These are phyloP conservation scores for Neosalanx taihuensis DNA, from an alignment of 2,797 vertebrate species.

Conservation along the genomic window DNA sequence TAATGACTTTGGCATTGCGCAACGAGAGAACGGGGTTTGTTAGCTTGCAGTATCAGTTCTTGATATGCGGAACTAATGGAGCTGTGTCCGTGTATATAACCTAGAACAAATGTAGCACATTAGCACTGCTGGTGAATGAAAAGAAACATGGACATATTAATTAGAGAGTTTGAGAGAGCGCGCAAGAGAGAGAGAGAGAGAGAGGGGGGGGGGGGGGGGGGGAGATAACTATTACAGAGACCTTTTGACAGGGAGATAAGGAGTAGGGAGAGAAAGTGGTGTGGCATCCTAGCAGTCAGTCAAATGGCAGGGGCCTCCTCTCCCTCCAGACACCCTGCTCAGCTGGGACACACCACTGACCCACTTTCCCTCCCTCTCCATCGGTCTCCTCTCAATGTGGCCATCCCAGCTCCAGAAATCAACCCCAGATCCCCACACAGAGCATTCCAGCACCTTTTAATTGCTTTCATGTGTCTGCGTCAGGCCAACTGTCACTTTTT, in stretches of 20 bases:
- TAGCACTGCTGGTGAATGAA: conserved; percentile 3
- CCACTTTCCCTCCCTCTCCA: conserved; percentile 40
- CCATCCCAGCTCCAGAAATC: conserved; percentile 64
- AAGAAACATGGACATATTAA: too few species aligned
- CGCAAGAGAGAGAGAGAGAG: neutral
- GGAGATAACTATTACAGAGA: neutral
- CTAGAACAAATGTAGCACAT: neutral
- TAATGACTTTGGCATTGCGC: neutral
- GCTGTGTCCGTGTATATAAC: neutral
- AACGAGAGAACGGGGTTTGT: neutral
- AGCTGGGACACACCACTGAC: conserved; percentile 62
- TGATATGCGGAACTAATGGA: neutral
- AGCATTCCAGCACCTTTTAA: conserved; percentile 79
- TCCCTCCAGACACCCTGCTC: conserved; percentile 47
- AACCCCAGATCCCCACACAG: conserved; percentile 68
- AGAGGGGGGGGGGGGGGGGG: neutral
- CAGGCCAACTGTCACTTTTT: conserved; percentile 43
- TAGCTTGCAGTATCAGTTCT: neutral
- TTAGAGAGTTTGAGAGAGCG: neutral
- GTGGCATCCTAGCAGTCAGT: conserved; percentile 30
- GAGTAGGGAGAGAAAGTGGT: neutral
- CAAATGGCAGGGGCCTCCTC: conserved; percentile 46
- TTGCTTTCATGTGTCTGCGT: conserved; percentile 71
- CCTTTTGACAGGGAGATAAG: neutral
- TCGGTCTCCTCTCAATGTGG: conserved; percentile 52